These are phyloP conservation scores for Nasonia oneida DNA, from an alignment of 2,888 invertebrate genomes.

Conservation along the genomic window DNA sequence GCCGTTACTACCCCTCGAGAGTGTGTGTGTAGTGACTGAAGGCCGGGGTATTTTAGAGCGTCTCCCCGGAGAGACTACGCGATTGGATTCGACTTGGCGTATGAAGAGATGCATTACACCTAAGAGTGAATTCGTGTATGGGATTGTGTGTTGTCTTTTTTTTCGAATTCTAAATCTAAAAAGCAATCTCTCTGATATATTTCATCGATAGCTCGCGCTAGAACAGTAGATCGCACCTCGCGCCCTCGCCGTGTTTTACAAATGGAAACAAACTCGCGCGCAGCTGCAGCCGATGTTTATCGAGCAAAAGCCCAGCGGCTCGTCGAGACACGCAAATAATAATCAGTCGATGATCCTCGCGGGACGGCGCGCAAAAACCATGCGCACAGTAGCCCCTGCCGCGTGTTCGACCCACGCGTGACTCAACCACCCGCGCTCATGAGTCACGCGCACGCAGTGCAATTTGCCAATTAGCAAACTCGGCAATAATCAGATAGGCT, in stretches of 20 bases:
- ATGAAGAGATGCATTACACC: conserved; percentile 23
- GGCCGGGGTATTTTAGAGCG: conserved; percentile 50
- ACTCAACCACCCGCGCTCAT: conserved; percentile 26
- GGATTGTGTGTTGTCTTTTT: conserved; percentile 22
- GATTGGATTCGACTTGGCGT: conserved; percentile 7
- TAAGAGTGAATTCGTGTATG: conserved; percentile 47
- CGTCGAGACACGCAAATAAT: conserved; percentile 42
- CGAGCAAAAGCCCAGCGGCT: background rate
- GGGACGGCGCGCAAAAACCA: conserved; percentile 35
- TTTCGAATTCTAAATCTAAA: background rate
- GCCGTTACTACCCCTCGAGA: background rate
- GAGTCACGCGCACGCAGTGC: conserved; percentile 66
- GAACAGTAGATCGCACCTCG: background rate
- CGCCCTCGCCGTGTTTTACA: conserved; percentile 19
- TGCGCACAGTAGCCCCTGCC: conserved; percentile 2
- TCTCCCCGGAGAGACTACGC: background rate
- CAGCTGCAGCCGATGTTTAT: background rate
- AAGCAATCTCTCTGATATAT: background rate
- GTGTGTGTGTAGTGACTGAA: background rate
- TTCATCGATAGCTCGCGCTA: background rate
- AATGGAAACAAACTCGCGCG: conserved; percentile 34
- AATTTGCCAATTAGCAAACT: conserved; percentile 75
- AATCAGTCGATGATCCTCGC: conserved; percentile 48
- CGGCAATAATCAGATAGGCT: conserved; percentile 72
- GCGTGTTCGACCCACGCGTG: background rate